A percentile compares a stretch with the other conserved stretches of the same genome.
Evolutionary conservation across 2,888 invertebrate genomes (phyloP).

Genomic region (Notodonta ziczac): DNA sequence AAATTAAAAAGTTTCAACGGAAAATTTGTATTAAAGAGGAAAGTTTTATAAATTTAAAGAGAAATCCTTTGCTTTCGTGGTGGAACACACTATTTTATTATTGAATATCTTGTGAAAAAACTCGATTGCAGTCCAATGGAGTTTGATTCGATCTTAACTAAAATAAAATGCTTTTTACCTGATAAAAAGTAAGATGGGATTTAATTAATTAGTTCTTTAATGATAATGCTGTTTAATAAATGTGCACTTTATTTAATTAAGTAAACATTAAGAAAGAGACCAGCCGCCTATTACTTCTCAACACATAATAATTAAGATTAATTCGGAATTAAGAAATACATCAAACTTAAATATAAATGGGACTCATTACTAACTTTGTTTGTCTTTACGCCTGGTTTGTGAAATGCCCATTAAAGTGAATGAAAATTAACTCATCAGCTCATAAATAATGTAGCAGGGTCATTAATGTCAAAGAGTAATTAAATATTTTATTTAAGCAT

Average conservation of each 20-base stretch:
- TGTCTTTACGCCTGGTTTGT: slow-evolving; percentile 1
- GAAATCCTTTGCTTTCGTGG: slow-evolving; percentile 9
- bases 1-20: slow-evolving; percentile 44
- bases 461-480: neutral
- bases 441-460: neutral
- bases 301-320: neutral
- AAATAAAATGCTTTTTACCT: neutral
- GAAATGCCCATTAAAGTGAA: neutral
- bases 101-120: slow-evolving; percentile 16
- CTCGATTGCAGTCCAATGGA: neutral
- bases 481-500: neutral
- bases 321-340: neutral
- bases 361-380: slow-evolving; percentile 1
- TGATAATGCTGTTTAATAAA: neutral
- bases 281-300: neutral
- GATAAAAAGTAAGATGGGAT: neutral
- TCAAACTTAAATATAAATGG: slow-evolving; percentile 1
- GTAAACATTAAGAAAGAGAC: neutral
- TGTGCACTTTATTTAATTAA: neutral
- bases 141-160: neutral
- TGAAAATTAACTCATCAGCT: neutral
- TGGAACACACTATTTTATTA: slow-evolving; percentile 10
- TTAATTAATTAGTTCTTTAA: neutral
- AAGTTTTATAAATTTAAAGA: slow-evolving; percentile 27
- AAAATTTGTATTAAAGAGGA: slow-evolving; percentile 27